Conservation (phyloP, 2,888 invertebrate species). For the Athalia rosae region DNA sequence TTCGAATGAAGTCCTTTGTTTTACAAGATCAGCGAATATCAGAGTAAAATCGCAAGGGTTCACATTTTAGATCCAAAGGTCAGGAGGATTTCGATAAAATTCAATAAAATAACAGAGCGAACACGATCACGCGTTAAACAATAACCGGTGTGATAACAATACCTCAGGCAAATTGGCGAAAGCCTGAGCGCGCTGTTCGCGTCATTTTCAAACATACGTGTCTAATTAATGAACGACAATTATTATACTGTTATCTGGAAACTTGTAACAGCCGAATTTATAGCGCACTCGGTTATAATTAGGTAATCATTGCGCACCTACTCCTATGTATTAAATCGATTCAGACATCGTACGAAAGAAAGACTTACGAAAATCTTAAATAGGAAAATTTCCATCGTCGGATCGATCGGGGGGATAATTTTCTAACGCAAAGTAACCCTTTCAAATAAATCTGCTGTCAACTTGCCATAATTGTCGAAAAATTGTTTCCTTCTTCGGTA, state of each 20-base stretch:
- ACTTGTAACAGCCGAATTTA: background rate
- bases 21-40: background rate
- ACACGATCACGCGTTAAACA: background rate
- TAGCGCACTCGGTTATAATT: background rate
- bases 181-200: background rate
- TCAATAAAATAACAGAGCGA: background rate
- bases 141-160: background rate
- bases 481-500: no score
- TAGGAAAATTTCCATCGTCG: no score
- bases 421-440: background rate
- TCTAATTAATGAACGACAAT: slow-evolving; percentile 18
- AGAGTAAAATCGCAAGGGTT: background rate
- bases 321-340: no score
- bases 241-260: slow-evolving; percentile 17
- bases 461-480: background rate
- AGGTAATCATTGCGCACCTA: no score
- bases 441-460: background rate
- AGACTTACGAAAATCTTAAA: no score
- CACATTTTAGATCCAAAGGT: slow-evolving; percentile 3
- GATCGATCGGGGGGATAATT: background rate
- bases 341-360: no score
- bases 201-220: background rate
- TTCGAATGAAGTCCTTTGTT: background rate
- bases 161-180: slow-evolving; percentile 8
- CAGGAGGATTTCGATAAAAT: background rate